Base-by-base conservation (phyloP, 2,797 vertebrate genomes). In the Gastrophryne carolinensis region DNA sequence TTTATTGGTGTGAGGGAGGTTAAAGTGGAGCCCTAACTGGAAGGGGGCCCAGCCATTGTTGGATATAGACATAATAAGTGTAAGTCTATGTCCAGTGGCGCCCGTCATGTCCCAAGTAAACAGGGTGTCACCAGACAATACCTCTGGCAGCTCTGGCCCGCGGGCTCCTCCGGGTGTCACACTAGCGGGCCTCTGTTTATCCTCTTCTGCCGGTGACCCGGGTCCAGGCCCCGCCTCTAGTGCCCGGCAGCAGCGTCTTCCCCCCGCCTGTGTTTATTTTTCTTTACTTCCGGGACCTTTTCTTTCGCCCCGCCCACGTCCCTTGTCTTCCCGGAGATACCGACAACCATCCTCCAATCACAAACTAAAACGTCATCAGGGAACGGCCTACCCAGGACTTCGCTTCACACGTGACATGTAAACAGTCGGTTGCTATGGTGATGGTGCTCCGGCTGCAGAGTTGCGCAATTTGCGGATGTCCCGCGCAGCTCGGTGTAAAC, bases 231-330 rank as follows among this genome's bases (percentile, higher is more conserved):
- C 10, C 39, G n/a, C 39, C 39, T 44, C 15, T 44, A 15, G 13
- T 41, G n/a, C 37, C 2, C 37, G 2, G 37, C 11, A n/a, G n/a
- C 37, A 4, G 12, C n/a, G 37, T 41, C 37, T 41, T 29, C 39
- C 70, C 19, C 13, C 29, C 8, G 3, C 27, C 47, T 29, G 23
- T 73, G 60, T 73, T 73, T 73, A 73, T 50, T 53, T 73, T 17
- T 3, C 61, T 24, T 44, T 73, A 50, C 60, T 73, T 73, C 72
- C 72, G 49, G 60, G 49, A 44, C 34, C 44, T 37, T 56, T 6
- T 21, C 9, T 0, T 37, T 23, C 15, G 2, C 52, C 23, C 49
- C 61, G 50, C 60, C 72, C 47, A 17, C 4, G 24, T 32, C 5
- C 30, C 11, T 21, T 26, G 47, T 64, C 29, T 64, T 60, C 49